Evolutionary conservation across 2,113 vertebrate genomes (phyloP).

Genomic region (Irena cyanogastra): DNA sequence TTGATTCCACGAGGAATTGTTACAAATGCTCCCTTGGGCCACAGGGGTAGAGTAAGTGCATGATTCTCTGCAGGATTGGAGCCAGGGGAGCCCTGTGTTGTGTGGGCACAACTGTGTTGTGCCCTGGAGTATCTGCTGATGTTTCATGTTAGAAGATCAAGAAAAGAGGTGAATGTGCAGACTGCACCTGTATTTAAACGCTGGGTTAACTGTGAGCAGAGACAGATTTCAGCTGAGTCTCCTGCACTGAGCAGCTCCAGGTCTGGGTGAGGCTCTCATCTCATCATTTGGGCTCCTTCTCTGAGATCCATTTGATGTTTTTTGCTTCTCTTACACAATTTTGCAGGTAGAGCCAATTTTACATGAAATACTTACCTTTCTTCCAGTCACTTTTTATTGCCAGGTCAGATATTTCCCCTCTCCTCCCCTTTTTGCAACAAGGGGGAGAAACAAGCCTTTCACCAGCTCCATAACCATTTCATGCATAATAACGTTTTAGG

Average conservation of each 20-base stretch:
- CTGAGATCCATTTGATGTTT: background rate
- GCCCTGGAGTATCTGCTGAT: background rate
- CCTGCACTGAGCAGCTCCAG: background rate
- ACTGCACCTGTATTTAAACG: background rate
- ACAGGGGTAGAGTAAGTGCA: background rate
- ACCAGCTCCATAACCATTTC: conserved; percentile 66
- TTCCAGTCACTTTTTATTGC: background rate
- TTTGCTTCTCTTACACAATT: background rate
- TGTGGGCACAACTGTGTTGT: background rate
- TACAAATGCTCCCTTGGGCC: background rate
- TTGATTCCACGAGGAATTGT: background rate
- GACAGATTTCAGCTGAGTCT: background rate
- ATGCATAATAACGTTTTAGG: conserved; percentile 72
- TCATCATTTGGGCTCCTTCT: background rate
- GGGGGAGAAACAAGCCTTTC: background rate
- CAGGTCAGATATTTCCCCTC: background rate
- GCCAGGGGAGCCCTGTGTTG: background rate
- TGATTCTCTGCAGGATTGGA: background rate
- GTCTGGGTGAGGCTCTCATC: background rate
- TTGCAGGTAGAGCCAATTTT: background rate
- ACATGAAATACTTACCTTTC: background rate
- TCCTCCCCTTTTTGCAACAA: background rate
- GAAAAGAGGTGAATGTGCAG: background rate
- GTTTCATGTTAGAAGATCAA: background rate
- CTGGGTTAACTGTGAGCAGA: background rate